phyloP scores from a whole-genome alignment of 2,797 vertebrate genomes.

The Muraenolepis orangiensis region DNA sequence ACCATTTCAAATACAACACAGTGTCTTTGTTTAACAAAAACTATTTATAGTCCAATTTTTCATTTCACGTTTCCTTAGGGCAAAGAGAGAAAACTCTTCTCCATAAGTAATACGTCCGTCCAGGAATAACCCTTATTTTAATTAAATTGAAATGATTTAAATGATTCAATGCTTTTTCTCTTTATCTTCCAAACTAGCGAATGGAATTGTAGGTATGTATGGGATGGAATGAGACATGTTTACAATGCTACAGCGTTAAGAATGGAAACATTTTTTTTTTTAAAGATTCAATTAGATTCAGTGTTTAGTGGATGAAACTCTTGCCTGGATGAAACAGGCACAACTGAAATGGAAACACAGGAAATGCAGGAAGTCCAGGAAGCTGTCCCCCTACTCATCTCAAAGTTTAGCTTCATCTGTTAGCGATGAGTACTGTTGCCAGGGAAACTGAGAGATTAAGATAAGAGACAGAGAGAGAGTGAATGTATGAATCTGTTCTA shows the following conservation, averaged over 20 bases:
- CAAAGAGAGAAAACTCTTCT: background rate
- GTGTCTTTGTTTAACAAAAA: background rate
- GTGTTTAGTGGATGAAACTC: background rate
- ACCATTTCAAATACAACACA: background rate
- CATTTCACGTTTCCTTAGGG: background rate
- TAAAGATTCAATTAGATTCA: too few relatives aligned
- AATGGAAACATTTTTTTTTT: background rate
- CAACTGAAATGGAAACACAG: background rate
- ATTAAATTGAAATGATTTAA: too few relatives aligned
- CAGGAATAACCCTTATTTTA: background rate
- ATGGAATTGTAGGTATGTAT: background rate
- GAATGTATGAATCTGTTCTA: constrained; percentile 53
- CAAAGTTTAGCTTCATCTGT: constrained; percentile 52
- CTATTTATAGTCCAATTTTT: background rate
- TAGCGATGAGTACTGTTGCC: constrained; percentile 65
- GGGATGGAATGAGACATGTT: background rate
- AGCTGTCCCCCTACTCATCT: constrained; percentile 31
- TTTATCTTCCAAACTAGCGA: background rate
- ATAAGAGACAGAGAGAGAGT: constrained; percentile 56
- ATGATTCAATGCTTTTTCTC: background rate
- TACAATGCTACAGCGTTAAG: background rate
- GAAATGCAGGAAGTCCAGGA: background rate
- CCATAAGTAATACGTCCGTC: background rate
- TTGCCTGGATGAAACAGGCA: background rate
- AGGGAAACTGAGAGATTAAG: constrained; percentile 64